Percentiles rank a stretch among this genome's conserved stretches.
phyloP scores from a whole-genome alignment of 2,797 vertebrate species.

The Phrynocephalus vlangalii region DNA sequence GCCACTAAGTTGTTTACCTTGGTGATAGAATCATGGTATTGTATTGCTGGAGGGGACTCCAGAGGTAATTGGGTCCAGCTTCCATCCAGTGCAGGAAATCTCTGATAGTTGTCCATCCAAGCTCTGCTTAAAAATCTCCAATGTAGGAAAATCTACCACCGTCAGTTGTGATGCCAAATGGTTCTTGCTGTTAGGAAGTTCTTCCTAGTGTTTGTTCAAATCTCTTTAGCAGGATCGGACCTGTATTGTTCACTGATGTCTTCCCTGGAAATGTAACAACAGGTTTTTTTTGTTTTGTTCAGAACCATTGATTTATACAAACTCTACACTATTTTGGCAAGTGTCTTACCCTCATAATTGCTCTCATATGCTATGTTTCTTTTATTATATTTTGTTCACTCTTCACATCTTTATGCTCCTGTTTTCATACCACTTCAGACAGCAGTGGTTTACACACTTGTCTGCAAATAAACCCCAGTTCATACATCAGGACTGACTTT shows the following conservation, averaged over 20 bases:
- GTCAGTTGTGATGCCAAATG: too few relatives aligned
- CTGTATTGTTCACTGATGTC: background rate
- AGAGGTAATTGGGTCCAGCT: too few relatives aligned
- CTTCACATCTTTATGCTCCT: conserved; percentile 12
- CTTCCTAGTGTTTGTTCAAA: too few relatives aligned
- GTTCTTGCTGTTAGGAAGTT: too few relatives aligned
- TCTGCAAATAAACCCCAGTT: conserved; percentile 5
- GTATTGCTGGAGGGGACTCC: too few relatives aligned
- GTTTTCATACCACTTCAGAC: background rate
- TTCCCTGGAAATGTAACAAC: background rate
- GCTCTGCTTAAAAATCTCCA: too few relatives aligned
- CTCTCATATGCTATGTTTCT: background rate
- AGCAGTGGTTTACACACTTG: background rate
- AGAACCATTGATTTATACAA: background rate
- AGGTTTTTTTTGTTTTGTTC: background rate
- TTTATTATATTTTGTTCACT: background rate
- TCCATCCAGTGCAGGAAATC: too few relatives aligned
- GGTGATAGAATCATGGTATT: too few relatives aligned
- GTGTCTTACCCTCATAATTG: background rate
- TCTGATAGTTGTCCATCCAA: too few relatives aligned
- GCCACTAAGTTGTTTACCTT: background rate
- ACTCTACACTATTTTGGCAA: conserved; percentile 6
- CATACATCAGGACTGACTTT: too few relatives aligned
- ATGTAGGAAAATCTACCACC: too few relatives aligned
- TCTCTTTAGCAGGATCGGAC: background rate